phyloP scores from a whole-genome alignment of 2,888 invertebrate species.

The Meteorus colon region DNA sequence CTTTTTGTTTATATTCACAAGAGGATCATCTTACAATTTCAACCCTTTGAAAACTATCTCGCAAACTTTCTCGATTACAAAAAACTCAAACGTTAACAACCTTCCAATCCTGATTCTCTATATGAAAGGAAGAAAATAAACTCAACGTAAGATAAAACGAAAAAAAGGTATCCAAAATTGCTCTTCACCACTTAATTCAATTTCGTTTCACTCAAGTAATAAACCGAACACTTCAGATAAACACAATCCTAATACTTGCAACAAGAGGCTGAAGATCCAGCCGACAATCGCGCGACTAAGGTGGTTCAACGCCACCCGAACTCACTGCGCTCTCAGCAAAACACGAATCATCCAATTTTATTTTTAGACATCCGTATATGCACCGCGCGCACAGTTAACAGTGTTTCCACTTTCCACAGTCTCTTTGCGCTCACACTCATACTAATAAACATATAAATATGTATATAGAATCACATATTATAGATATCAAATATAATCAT shows the following conservation, averaged over 20 bases:
- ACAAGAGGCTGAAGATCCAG: constrained; percentile 18
- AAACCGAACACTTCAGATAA: too few species aligned
- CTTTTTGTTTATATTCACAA: too few species aligned
- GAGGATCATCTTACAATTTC: too few species aligned
- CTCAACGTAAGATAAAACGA: not conserved
- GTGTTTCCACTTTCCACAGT: constrained; percentile 38
- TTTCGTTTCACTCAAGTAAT: too few species aligned
- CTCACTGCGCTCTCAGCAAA: constrained; percentile 21
- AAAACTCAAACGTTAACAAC: too few species aligned
- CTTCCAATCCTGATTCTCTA: too few species aligned
- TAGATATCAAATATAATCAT: not conserved
- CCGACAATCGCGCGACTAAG: constrained; percentile 35
- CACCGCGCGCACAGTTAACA: constrained; percentile 33
- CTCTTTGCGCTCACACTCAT: constrained; percentile 34
- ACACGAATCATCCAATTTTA: constrained; percentile 36
- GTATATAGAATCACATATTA: not conserved
- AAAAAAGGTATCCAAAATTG: not conserved
- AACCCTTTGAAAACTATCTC: too few species aligned
- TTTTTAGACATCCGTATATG: constrained; percentile 43
- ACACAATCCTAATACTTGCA: too few species aligned
- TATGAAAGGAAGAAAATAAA: too few species aligned
- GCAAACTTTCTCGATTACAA: too few species aligned
- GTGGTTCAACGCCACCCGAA: constrained; percentile 39
- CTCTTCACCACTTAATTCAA: too few species aligned
- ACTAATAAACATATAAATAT: not conserved